Percentiles rank a stretch among this genome's conserved stretches.
Conservation (phyloP, 2,888 invertebrate genomes). For the Leptura quadrifasciata region DNA sequence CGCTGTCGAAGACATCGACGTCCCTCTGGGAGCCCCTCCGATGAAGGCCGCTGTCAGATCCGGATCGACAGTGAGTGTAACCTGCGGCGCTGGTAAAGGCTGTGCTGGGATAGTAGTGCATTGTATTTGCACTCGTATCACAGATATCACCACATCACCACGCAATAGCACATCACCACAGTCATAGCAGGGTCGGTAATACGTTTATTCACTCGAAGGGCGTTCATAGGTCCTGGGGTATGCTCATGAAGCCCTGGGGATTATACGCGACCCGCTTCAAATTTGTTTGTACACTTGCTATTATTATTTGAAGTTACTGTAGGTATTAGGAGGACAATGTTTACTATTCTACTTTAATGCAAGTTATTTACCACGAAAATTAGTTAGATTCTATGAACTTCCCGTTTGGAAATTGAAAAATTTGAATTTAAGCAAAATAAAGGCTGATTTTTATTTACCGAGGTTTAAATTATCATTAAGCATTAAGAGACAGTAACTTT, state of each 20-base stretch:
- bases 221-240: conserved; percentile 19
- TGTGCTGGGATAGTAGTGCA: conserved; percentile 46
- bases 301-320: not conserved
- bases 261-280: not conserved
- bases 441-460: not conserved
- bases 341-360: not conserved
- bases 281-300: not conserved
- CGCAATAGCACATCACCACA: conserved; percentile 21
- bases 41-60: conserved; percentile 70
- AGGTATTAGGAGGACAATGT: no score
- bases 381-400: not conserved
- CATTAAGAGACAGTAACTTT: not conserved
- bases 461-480: not conserved
- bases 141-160: conserved; percentile 57
- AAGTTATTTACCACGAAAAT: not conserved
- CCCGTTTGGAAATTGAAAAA: not conserved
- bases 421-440: conserved; percentile 3
- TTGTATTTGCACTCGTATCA: conserved; percentile 12
- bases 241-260: conserved; percentile 9
- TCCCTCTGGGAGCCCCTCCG: conserved; percentile 64
- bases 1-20: conserved; percentile 68
- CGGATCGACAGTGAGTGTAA: conserved; percentile 71
- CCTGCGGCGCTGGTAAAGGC: conserved; percentile 62
- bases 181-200: conserved; percentile 9
- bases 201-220: conserved; percentile 7